A percentile compares a stretch with the other conserved stretches of the same genome.
phyloP scores from a whole-genome alignment of 2,113 vertebrate genomes.

The Telmatochromis sp. region DNA sequence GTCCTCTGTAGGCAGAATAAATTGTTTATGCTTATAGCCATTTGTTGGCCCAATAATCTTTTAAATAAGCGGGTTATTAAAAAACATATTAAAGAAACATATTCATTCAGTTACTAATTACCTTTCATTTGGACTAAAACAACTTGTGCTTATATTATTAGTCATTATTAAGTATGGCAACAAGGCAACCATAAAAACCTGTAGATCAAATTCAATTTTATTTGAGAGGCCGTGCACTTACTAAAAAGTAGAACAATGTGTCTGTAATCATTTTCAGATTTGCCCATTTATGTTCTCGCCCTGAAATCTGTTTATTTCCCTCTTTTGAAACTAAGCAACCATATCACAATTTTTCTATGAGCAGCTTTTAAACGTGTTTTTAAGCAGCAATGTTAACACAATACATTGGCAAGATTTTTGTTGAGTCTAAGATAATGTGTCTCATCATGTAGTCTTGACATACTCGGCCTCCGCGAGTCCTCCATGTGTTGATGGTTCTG shows the following conservation, averaged over 20 bases:
- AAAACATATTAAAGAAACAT: background rate
- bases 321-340: background rate
- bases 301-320: background rate
- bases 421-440: background rate
- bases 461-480: rapidly evolving
- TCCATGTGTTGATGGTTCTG: background rate
- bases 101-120: background rate
- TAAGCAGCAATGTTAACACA: background rate
- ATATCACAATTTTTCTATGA: background rate
- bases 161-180: background rate
- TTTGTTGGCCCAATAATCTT: background rate
- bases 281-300: background rate
- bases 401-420: rapidly evolving
- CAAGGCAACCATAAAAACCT: background rate
- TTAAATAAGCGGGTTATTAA: rapidly evolving
- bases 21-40: background rate
- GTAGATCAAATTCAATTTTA: background rate
- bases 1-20: background rate
- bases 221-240: background rate
- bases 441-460: background rate
- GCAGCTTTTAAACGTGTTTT: background rate
- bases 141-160: background rate
- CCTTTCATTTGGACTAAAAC: background rate
- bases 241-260: background rate
- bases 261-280: background rate